Evolutionary conservation across 2,888 invertebrate species (phyloP).

Genomic region (Platyscelio sp.): DNA sequence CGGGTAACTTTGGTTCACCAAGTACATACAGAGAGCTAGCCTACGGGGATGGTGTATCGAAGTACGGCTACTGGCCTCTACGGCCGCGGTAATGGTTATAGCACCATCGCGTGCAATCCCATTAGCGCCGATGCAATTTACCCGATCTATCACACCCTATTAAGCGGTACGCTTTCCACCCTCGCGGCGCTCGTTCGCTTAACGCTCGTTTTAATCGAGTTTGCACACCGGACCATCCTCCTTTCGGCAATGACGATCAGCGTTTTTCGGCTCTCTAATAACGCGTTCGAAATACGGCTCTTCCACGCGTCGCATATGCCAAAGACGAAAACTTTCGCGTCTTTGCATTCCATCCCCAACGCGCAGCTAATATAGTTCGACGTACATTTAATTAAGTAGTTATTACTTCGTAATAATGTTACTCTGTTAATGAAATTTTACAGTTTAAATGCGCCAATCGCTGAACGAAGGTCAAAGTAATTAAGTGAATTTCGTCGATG

Average conservation of each 20-base stretch:
- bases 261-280: conserved; percentile 70
- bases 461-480: background rate
- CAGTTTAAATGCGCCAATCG: conserved; percentile 3
- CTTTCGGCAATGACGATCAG: conserved; percentile 69
- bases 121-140: conserved; percentile 85
- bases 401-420: conserved; percentile 41
- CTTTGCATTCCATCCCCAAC: conserved; percentile 20
- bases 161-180: conserved; percentile 83
- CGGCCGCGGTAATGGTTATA: conserved; percentile 84
- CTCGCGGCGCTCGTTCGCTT: conserved; percentile 80
- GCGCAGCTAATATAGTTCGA: conserved; percentile 36
- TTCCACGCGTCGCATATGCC: conserved; percentile 50
- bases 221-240: conserved; percentile 70
- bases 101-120: conserved; percentile 85
- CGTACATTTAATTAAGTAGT: conserved; percentile 42
- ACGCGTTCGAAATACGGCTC: conserved; percentile 46
- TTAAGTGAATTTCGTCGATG: background rate
- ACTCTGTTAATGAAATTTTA: conserved; percentile 15
- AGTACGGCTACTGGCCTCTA: conserved; percentile 73
- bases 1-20: conserved; percentile 69
- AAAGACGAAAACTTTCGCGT: conserved; percentile 59
- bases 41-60: conserved; percentile 69
- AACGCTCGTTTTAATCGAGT: conserved; percentile 81
- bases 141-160: conserved; percentile 85
- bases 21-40: conserved; percentile 64